phyloP scores from a whole-genome alignment of 1,140 invertebrate genomes.

The Meloidogyne floridensis region DNA sequence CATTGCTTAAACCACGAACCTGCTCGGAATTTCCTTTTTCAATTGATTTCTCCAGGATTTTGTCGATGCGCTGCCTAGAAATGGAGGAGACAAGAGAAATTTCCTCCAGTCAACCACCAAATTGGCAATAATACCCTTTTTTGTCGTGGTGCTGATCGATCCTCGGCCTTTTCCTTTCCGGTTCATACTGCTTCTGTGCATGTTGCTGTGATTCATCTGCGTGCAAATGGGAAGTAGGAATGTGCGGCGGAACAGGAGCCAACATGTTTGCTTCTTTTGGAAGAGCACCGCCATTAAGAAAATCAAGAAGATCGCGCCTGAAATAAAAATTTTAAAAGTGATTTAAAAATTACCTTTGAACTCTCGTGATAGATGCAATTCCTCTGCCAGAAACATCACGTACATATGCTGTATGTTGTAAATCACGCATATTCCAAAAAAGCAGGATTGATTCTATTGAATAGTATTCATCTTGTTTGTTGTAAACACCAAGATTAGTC shows the following conservation, averaged over 20 bases:
- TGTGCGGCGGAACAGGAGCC: constrained; percentile 45
- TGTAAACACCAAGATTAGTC: constrained; percentile 45
- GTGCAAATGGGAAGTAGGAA: constrained; percentile 40
- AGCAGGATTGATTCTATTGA: constrained; percentile 48
- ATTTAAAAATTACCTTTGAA: constrained; percentile 41
- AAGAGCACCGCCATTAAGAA: constrained; percentile 36
- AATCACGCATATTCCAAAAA: constrained; percentile 45
- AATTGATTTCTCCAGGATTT: constrained; percentile 36
- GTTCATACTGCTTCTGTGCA: constrained; percentile 45
- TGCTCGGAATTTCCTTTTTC: constrained; percentile 37
- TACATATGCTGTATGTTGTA: constrained; percentile 47
- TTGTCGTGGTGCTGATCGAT: constrained; percentile 43
- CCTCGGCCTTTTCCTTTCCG: constrained; percentile 41
- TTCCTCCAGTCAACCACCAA: constrained; percentile 17
- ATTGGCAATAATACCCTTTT: constrained; percentile 40
- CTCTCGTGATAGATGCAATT: constrained; percentile 46
- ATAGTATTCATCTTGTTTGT: constrained; percentile 50
- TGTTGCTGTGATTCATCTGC: constrained; percentile 28
- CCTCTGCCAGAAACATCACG: constrained; percentile 49
- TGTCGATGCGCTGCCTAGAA: constrained; percentile 46
- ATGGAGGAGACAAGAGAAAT: neutral
- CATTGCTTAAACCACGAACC: constrained; percentile 40
- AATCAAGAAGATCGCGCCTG: constrained; percentile 42
- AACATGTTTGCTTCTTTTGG: constrained; percentile 46
- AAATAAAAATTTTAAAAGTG: constrained; percentile 15